Evolutionary conservation across 2,113 vertebrate genomes (phyloP).

Genomic region (Lipophrys pholis): DNA sequence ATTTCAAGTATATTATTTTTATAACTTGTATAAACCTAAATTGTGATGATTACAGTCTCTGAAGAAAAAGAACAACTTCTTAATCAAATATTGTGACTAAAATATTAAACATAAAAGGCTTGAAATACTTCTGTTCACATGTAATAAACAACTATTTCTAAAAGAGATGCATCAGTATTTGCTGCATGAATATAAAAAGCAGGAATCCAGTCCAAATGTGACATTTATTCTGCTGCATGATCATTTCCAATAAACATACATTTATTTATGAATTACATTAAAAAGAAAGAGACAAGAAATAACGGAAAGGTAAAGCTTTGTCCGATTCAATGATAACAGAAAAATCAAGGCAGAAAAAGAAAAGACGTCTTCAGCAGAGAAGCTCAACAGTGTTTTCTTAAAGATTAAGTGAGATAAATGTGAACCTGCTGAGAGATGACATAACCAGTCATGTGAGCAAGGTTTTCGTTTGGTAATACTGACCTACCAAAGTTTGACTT

Average conservation of each 20-base stretch:
- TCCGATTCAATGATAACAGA: not conserved
- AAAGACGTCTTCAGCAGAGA: not conserved
- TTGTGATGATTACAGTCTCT: too few relatives aligned
- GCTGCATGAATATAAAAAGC: slow-evolving; percentile 2
- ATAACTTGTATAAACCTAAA: too few relatives aligned
- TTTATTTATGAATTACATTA: slow-evolving; percentile 7
- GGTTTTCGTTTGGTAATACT: slow-evolving; percentile 2
- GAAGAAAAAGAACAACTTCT: too few relatives aligned
- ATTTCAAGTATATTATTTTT: too few relatives aligned
- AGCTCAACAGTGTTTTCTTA: not conserved
- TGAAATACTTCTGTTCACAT: too few relatives aligned
- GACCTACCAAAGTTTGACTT: slow-evolving; percentile 18
- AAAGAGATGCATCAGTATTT: not conserved
- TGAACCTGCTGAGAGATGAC: slow-evolving; percentile 3
- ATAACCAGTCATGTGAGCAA: slow-evolving; percentile 24
- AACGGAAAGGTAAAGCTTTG: not conserved
- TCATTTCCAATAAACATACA: slow-evolving; percentile 27
- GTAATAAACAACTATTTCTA: not conserved
- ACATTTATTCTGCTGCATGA: slow-evolving; percentile 50
- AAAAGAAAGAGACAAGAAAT: not conserved
- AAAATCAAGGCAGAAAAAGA: not conserved
- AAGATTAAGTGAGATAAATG: not conserved
- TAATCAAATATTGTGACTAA: too few relatives aligned
- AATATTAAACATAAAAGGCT: too few relatives aligned
- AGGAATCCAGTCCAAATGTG: slow-evolving; percentile 9